Base-by-base conservation (phyloP, 1,140 invertebrate genomes). In the Marisa cornuarietis region DNA sequence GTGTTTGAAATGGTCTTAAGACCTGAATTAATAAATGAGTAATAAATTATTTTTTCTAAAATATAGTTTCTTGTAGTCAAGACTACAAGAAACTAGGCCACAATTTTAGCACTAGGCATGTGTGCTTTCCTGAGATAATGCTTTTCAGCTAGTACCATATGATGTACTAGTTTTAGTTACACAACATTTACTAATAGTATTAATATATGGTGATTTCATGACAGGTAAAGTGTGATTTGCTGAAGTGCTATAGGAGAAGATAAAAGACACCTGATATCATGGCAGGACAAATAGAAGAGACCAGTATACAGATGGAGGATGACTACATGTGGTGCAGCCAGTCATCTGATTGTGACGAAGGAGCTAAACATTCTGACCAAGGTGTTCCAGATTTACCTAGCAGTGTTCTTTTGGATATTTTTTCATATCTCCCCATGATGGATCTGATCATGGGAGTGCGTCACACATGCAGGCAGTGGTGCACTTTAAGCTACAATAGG, bases 401-500 rank as follows among this genome's bases (percentile, higher is more conserved):
- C 10, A 58, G 76, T 54, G 54, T 82, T 58, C 54, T 84, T 74
- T 31, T 84, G 42, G 26, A 77, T 51, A 82, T 84, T 63, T 82
- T 82, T 51, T 74, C 78, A 31, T 77, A 52, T 42, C 58, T 84
- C 9, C 42, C 52, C n/a, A 71, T 76, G 18, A 52, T 79, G 63
- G 79, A 82, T 51, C 42, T 84, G 52, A 62, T 81, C 22, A 78
- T 76, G 24, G 54, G 22, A 42, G 79, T 82, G 6, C 74, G 81
- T 69, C 58, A 80, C 24, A 82, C 81, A 9, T 84, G 83, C 69
- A 61, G 20, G 8, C n/a, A 74, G 24, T 82, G 81, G 83, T 58
- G 79, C 54, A 65, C 79, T 42, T 74, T 82, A 9, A 82, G 78
- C 31, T 75, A 77, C 31, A 69, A 82, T 54, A 52, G 63, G 22